Base-by-base conservation (phyloP, 2,113 vertebrate species). In the Phaethornis superciliosus region DNA sequence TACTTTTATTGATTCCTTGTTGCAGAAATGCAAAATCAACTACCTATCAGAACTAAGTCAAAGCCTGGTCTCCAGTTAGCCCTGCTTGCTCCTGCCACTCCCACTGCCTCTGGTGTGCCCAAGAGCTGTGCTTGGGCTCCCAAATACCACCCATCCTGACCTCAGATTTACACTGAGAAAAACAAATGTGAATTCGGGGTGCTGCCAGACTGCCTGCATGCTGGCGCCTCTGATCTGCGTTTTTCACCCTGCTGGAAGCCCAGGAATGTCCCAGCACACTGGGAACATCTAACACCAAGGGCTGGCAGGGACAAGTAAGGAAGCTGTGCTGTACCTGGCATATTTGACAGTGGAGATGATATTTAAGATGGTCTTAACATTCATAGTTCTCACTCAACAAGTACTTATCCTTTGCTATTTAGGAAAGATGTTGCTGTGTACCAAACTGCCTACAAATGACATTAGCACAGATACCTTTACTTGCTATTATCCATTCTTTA, bases 141-240 rank as follows among this genome's bases (percentile, higher is more conserved):
- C 30, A 37, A 4, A 18, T 8, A 19, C 26, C 59, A 40, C 46
- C 54, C 42, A 1, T 28, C 46, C 59, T 62, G n/a, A 58, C 28
- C 19, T 56, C 44, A 32, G 18, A 10, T 55, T 33, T 9, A 56
- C 24, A 54, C 17, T 5, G 35, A 71, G 52, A 59, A 87, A 62
- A 40, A 8, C 7, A 49, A 85, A 72, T 56, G 40, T 67, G 60
- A 67, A 37, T 51, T 47, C 22, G 1, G 21, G 67, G 68, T 63
- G 32, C 88, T 88, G 63, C 78, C 85, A 63, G 64, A 63, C 84
- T 79, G n/a, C 67, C 37, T 2, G 5, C n/a, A 1, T 19, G 59
- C 67, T 1, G 6, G 46, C 3, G 0, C 32, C 63, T 74, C 59
- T 40, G 46, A 0, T 0, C 10, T 6, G 1, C 0, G 1, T 77